Base-by-base conservation (phyloP, 2,113 vertebrate species). In the Rhinichthys klamathensis region DNA sequence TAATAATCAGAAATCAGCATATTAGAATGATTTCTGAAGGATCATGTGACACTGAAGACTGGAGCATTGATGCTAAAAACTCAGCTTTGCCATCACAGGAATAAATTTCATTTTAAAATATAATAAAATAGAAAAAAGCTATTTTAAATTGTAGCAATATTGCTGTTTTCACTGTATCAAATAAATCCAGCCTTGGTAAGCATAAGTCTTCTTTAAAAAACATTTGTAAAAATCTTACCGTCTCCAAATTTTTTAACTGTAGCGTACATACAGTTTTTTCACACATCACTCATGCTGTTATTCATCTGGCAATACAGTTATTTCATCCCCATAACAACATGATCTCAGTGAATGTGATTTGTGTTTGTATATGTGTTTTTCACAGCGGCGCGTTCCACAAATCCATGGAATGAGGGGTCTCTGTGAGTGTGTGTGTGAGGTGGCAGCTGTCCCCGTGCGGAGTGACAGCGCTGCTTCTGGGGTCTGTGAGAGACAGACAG, bases 401-500 rank as follows among this genome's bases (percentile, higher is more conserved):
- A 56, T 56, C 18, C 13, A 21, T 67, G 35, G 79, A 65, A 49
- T 63, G 60, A 25, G 46, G 15, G 18, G 56, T 15, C 44, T 81
- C 78, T 46, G 8, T 41, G 83, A 41, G 46, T 65, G 75, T 60
- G 82, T 27, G 46, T 65, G 75, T 61, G 83, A 46, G 44, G 70
- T 35, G 85, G 77, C 87, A 85, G 76, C 83, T 88, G 87, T 86
- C 78, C 18, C 25, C 15, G 38, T 79, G 77, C 27, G 21, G 85
- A 75, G 85, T 58, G 84, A 74, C 74, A 82, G 76, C 83, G 72
- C 86, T 83, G 85, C 82, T 91, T 89, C 87, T 83, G 89, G 91
- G 89, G 80, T 86, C 89, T 89, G 90, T 90, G 88, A 89, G 89
- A 88, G 89, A 76, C 90, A 72, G 82, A 92, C 95, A 95, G 94